Conservation (phyloP, 2,113 vertebrate genomes). For the Pangasianodon gigas region DNA sequence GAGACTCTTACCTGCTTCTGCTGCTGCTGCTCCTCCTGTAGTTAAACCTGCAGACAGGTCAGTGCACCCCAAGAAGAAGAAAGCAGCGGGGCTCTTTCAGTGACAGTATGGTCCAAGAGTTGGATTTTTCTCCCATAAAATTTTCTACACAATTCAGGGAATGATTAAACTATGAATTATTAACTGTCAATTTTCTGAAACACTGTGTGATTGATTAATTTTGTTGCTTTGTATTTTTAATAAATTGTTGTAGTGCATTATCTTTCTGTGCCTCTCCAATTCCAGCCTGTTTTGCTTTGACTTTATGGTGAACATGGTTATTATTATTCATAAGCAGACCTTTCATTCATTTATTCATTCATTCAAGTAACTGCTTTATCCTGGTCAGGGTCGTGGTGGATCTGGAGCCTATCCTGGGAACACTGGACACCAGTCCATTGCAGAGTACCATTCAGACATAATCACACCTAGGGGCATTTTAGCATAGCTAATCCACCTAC, state of each 20-base stretch:
- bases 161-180: neutral
- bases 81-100: constrained; percentile 68
- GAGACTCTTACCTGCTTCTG: neutral
- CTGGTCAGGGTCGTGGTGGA: neutral
- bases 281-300: neutral
- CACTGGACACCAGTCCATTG: neutral
- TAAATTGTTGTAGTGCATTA: neutral
- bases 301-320: neutral
- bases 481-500: neutral
- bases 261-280: neutral
- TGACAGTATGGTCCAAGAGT: constrained; percentile 52
- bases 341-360: neutral
- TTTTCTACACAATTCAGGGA: neutral
- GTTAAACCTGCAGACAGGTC: constrained; percentile 39
- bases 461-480: neutral
- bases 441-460: neutral
- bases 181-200: neutral
- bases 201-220: neutral
- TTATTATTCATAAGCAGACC: neutral
- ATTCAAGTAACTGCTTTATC: neutral
- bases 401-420: neutral
- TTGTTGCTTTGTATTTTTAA: neutral
- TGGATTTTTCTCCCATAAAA: neutral
- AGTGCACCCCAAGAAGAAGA: constrained; percentile 73
- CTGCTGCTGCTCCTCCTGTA: neutral